Evolutionary conservation across 2,888 invertebrate genomes (phyloP), one percentile per base, ranked within the genome.

Genomic region (Drosophila atroscutellata): DNA sequence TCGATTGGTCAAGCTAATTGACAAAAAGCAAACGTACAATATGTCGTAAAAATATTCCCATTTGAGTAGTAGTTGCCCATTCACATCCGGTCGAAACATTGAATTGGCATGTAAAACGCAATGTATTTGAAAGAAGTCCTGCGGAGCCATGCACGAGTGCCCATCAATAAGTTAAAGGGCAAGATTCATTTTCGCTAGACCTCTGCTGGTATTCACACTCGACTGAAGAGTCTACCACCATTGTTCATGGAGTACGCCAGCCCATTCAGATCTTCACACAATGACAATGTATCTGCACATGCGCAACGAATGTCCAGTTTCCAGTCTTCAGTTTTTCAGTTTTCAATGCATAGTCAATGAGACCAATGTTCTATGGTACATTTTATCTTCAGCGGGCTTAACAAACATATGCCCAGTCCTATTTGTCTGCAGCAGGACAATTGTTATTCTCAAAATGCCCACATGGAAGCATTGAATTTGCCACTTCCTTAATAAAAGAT

Each of bases 61-160:
- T 63, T 67, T 58, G 39, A 50, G 36, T 55, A 55, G n/a, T 55
- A 34, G 34, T 71, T 65, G 67, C 70, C 58, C 69, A 72, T 58
- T 75, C 63, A 81, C 80, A 76, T 77, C 70, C 60, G 58, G 42
- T 63, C 42, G 68, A 75, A 68, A 70, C 69, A 63, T 81, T 89
- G 79, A 80, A 87, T 90, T 80, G 77, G 82, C 83, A 84, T 86
- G 77, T 90, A 82, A 89, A 83, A 86, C 82, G 85, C 78, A 75
- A 74, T 81, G 76, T 62, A 81, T 78, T 75, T 80, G 64, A 56
- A 52, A 60, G 69, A 61, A 49, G 66, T 71, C 83, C 82, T 87
- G 86, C 89, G 86, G 86, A 86, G 86, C 82, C 89, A 87, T 77
- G 81, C 75, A 73, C 72, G 81, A 89, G 72, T 83, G 76, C 75